A percentile compares a stretch with the other conserved stretches of the same genome.
Conservation (phyloP, 2,113 vertebrate genomes). For the Canis aureus region DNA sequence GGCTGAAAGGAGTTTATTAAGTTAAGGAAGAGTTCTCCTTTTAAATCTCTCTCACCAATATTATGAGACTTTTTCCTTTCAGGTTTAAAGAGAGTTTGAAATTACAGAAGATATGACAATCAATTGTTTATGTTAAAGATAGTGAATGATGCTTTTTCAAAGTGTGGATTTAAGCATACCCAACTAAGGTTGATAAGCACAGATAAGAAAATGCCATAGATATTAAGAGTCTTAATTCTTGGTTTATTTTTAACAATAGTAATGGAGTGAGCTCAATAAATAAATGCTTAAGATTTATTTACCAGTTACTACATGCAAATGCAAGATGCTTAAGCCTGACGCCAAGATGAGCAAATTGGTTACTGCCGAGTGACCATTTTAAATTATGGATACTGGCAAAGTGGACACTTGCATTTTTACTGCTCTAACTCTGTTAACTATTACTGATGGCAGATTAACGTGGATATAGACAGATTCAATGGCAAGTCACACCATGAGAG, state of each 20-base stretch:
- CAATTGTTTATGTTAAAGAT: conserved; percentile 37
- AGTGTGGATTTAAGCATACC: conserved; percentile 6
- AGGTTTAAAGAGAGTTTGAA: conserved; percentile 55
- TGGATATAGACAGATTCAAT: conserved; percentile 53
- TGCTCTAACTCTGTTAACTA: neutral
- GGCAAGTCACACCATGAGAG: neutral
- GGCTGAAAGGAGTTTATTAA: neutral
- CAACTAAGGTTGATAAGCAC: neutral
- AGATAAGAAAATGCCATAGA: conserved; percentile 20
- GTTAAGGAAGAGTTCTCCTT: neutral
- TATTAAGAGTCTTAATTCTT: neutral
- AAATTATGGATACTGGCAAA: neutral
- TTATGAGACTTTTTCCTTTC: conserved; percentile 32
- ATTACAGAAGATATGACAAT: neutral
- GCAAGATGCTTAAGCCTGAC: neutral
- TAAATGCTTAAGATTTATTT: neutral
- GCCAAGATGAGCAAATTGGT: neutral
- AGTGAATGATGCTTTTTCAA: conserved; percentile 37
- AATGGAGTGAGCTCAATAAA: neutral
- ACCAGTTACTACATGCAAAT: neutral
- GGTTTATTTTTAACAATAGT: conserved; percentile 51
- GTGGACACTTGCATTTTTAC: neutral
- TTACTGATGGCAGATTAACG: neutral
- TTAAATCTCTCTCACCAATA: conserved; percentile 7
- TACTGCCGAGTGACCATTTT: neutral